phyloP scores from a whole-genome alignment of 2,888 invertebrate species.

The Choristoneura rosaceana region DNA sequence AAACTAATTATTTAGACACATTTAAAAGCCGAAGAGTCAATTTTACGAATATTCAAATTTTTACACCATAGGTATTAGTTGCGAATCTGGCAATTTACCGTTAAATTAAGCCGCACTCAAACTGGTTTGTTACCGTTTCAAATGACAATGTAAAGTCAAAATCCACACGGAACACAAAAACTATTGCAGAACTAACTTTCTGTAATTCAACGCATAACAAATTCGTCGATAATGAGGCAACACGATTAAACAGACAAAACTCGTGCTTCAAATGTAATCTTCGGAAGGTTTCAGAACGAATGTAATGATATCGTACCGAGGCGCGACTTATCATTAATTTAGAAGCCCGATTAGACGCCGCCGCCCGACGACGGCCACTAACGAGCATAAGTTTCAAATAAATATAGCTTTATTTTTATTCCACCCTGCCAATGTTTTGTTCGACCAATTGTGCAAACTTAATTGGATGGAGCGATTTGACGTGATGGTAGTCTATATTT shows the following conservation, averaged over 20 bases:
- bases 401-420: slow-evolving; percentile 77
- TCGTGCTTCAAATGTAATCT: slow-evolving; percentile 75
- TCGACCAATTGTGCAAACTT: slow-evolving; percentile 74
- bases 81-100: neutral
- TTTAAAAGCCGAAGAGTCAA: neutral
- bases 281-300: slow-evolving; percentile 74
- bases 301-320: slow-evolving; percentile 78
- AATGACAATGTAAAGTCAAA: neutral
- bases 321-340: slow-evolving; percentile 82
- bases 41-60: neutral
- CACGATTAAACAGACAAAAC: slow-evolving; percentile 69
- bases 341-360: slow-evolving; percentile 81
- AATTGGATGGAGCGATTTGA: slow-evolving; percentile 63
- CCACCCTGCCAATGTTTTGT: slow-evolving; percentile 78
- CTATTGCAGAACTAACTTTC: neutral
- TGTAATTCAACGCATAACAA: slow-evolving; percentile 12
- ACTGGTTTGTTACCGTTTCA: neutral
- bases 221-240: slow-evolving; percentile 53
- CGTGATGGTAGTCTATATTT: slow-evolving; percentile 8
- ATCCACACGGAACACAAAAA: neutral
- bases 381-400: slow-evolving; percentile 77
- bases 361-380: slow-evolving; percentile 75
- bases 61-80: neutral
- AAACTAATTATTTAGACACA: neutral
- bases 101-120: neutral